These are phyloP conservation scores for Gryllus longicercus DNA, from an alignment of 2,888 invertebrate genomes.

Conservation along the genomic window DNA sequence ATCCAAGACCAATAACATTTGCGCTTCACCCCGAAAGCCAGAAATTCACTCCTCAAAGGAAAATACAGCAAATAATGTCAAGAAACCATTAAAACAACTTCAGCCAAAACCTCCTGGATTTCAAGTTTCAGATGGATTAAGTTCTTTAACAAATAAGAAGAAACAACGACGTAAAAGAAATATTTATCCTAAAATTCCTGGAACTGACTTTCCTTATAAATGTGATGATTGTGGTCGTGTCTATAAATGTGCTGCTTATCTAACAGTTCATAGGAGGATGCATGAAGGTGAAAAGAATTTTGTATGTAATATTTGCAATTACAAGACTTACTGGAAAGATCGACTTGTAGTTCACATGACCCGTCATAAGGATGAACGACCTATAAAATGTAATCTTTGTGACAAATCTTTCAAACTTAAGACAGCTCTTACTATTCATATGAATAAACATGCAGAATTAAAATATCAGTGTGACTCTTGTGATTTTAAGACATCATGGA, in stretches of 20 bases:
- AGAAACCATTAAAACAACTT: no score
- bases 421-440: conserved; percentile 60
- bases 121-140: no score
- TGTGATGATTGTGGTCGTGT: conserved; percentile 31
- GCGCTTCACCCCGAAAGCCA: no score
- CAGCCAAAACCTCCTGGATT: no score
- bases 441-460: conserved; percentile 52
- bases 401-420: conserved; percentile 42
- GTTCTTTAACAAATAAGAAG: no score
- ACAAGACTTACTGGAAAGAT: conserved; percentile 49
- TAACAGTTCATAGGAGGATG: conserved; percentile 29
- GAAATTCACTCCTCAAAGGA: no score
- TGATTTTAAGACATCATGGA: conserved; percentile 19
- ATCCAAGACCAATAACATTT: no score
- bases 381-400: conserved; percentile 30
- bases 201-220: background rate
- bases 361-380: conserved; percentile 26
- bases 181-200: no score
- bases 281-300: conserved; percentile 32
- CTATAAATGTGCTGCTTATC: conserved; percentile 24
- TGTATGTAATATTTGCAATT: conserved; percentile 44
- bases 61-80: no score
- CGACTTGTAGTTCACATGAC: conserved; percentile 30
- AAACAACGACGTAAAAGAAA: no score
- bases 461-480: conserved; percentile 56